These are phyloP conservation scores for Spinus pinus DNA, from an alignment of 2,797 vertebrate genomes.

Conservation along the genomic window DNA sequence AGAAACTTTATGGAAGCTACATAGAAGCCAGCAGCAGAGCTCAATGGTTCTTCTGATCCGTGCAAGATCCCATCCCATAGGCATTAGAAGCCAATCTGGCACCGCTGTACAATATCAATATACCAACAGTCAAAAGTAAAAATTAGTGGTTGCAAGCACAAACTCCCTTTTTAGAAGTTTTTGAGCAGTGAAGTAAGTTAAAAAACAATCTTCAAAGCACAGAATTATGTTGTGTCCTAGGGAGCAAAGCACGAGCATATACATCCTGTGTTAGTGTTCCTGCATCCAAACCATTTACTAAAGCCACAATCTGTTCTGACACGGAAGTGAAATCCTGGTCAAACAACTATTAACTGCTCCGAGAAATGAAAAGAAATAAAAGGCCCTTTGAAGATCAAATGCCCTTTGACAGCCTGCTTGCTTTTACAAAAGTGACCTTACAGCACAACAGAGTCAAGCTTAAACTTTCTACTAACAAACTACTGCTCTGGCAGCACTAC, in stretches of 20 bases:
- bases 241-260: conserved; percentile 17
- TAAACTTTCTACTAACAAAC: neutral
- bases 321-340: conserved; percentile 47
- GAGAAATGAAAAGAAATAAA: conserved; percentile 46
- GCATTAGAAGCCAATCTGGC: neutral
- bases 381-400: conserved; percentile 8
- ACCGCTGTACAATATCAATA: neutral
- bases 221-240: conserved; percentile 13
- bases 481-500: neutral
- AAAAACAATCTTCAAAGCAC: conserved; percentile 43
- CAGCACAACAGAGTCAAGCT: neutral
- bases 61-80: neutral
- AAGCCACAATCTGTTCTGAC: conserved; percentile 63
- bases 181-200: neutral
- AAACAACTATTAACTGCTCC: conserved; percentile 23
- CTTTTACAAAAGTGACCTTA: neutral
- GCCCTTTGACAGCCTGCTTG: neutral
- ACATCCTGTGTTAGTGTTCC: conserved; percentile 52
- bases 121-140: neutral
- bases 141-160: neutral
- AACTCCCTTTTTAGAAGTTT: neutral
- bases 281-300: conserved; percentile 39
- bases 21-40: neutral
- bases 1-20: neutral
- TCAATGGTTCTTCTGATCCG: neutral